phyloP scores from a whole-genome alignment of 2,797 vertebrate genomes.

The Eupleurogrammus muticus region DNA sequence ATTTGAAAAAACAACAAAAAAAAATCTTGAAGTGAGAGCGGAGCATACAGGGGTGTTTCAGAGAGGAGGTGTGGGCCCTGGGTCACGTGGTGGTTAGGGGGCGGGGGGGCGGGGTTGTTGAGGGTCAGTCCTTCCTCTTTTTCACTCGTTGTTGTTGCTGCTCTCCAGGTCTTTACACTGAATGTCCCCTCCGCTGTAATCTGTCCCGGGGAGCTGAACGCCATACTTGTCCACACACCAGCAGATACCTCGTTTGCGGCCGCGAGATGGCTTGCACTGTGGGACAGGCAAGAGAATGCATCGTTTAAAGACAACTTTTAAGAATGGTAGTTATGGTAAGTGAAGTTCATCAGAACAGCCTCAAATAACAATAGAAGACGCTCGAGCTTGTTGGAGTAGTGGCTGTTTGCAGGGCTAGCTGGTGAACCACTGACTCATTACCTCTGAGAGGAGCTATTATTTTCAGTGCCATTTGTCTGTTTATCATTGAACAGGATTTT shows the following conservation, averaged over 20 bases:
- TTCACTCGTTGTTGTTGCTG: conserved; percentile 93
- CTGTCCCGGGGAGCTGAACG: conserved; percentile 93
- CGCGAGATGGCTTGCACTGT: conserved; percentile 97
- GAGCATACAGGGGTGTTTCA: conserved; percentile 82
- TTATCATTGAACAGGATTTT: too few species aligned
- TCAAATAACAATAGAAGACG: too few species aligned
- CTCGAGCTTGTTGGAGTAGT: too few species aligned
- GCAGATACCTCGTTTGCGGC: conserved; percentile 96
- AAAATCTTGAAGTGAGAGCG: conserved; percentile 88
- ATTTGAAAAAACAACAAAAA: conserved; percentile 55
- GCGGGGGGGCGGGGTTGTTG: conserved; percentile 19
- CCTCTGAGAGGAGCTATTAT: too few species aligned
- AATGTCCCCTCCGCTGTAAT: conserved; percentile 93
- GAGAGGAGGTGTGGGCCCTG: conserved; percentile 85
- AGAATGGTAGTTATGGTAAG: neutral
- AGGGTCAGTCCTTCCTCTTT: conserved; percentile 51
- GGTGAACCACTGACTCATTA: too few species aligned
- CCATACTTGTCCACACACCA: conserved; percentile 99
- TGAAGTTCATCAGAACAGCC: neutral
- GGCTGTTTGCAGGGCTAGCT: too few species aligned
- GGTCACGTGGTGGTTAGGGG: conserved; percentile 79
- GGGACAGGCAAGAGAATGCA: conserved; percentile 2
- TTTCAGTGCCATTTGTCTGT: too few species aligned
- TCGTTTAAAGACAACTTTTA: neutral
- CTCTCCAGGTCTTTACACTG: conserved; percentile 98